Percentiles rank a stretch among this genome's conserved stretches.
phyloP scores from a whole-genome alignment of 1,140 invertebrate genomes.

The Meloidogyne hapla region DNA sequence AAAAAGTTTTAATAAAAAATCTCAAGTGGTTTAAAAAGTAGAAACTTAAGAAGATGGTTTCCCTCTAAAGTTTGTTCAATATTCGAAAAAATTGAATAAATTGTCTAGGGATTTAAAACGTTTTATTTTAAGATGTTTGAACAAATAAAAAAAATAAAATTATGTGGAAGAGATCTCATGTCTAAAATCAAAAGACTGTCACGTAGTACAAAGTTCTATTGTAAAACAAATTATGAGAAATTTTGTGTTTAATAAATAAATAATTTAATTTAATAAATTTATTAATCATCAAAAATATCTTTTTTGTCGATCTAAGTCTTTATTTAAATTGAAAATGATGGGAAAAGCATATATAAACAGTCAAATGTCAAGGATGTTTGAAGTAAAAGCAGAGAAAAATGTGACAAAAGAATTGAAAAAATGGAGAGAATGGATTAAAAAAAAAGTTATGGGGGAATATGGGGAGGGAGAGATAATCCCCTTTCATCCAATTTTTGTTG shows the following conservation, averaged over 20 bases:
- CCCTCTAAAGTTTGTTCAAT: too few species aligned
- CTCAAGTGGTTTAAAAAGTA: background rate
- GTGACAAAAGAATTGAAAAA: background rate
- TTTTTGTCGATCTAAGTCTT: background rate
- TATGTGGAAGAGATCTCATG: too few species aligned
- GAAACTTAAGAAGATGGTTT: background rate
- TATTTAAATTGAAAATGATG: background rate
- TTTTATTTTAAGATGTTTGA: too few species aligned
- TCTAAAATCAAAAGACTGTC: too few species aligned
- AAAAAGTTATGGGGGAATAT: background rate
- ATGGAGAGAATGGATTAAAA: background rate
- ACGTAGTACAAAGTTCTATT: too few species aligned
- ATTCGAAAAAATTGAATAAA: too few species aligned
- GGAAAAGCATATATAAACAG: slow-evolving; percentile 8
- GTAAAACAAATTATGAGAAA: too few species aligned
- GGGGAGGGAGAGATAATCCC: background rate
- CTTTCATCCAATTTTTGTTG: too few species aligned
- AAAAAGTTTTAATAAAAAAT: background rate
- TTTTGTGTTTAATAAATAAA: too few species aligned
- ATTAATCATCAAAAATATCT: background rate
- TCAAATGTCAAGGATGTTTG: slow-evolving; percentile 10
- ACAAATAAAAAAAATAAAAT: too few species aligned
- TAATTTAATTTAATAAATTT: too few species aligned
- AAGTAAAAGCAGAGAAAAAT: slow-evolving; percentile 11
- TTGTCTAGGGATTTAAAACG: too few species aligned